These are phyloP conservation scores for Boulengeromyrus knoepffleri DNA, from an alignment of 2,113 vertebrate genomes.

Conservation along the genomic window DNA sequence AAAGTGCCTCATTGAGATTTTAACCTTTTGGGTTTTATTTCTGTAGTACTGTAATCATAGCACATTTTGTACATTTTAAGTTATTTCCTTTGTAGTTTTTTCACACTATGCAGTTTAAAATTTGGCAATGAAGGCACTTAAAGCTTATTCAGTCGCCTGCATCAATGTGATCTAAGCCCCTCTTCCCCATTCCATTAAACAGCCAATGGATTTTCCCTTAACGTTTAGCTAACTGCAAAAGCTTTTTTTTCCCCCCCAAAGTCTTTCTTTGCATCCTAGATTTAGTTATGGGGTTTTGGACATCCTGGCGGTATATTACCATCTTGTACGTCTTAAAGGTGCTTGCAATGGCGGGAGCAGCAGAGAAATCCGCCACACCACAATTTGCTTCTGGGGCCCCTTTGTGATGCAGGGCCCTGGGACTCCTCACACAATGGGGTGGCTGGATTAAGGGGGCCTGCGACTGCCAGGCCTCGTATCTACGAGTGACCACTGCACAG, in stretches of 20 bases:
- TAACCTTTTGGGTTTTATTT: not conserved
- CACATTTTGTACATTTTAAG: not conserved
- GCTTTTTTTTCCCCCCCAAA: not conserved
- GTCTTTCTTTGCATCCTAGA: not conserved
- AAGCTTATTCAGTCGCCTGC: not conserved
- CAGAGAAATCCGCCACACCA: not conserved
- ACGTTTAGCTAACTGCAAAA: not conserved
- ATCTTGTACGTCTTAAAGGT: not conserved
- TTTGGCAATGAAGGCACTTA: not conserved
- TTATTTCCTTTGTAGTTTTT: not conserved
- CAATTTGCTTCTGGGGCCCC: not conserved
- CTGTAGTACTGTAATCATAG: not conserved
- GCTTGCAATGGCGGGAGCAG: not conserved
- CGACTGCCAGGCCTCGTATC: not conserved
- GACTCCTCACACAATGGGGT: not conserved
- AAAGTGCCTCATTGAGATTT: not conserved
- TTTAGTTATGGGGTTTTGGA: not conserved
- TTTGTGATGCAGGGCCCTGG: not conserved
- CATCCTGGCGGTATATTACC: not conserved
- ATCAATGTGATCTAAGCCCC: not conserved
- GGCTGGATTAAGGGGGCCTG: not conserved
- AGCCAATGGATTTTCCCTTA: not conserved
- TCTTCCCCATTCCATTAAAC: not conserved
- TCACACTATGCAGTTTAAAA: not conserved
- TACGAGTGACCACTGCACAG: not conserved